Evolutionary conservation across 2,888 invertebrate genomes (phyloP), one percentile per base, ranked within the genome.

Genomic region (Netelia melanura): DNA sequence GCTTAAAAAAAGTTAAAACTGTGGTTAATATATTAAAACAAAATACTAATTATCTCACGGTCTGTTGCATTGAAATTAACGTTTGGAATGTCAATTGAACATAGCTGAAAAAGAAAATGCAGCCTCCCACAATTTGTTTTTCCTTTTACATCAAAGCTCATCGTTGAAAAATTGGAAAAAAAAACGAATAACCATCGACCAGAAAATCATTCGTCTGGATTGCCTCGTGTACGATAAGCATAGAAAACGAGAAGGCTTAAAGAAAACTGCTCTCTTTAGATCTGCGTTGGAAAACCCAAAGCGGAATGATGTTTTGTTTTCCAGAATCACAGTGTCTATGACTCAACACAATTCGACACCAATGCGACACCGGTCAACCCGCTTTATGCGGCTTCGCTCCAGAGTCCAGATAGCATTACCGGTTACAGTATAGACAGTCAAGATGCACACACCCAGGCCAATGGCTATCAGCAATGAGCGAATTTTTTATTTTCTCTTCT

Each of bases 331-430:
- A 96, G 96, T 92, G 95, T 96, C 82, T 96, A 96, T 92, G 96
- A 96, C 93, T 96, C 96, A 91, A 96, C 96, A 79, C 95, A 96
- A 87, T 96, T 96, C 93, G 96, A 96, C 91, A 95, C 95, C 25
- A 95, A 95, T 86, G 93, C 95, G 5, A 96, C 96, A 1, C 96
- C 96, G 1, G 95, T 96, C 94, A 96, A 96, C 90, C 96, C 96
- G 0, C 94, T 95, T 52, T 96, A 96, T 93, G 96, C 96, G 89
- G 96, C 96, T 17, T 96, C 96, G 0, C 94, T 96, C 10, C 96
- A 96, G 92, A 96, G 96, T 91, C 96, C 96, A 43, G 96, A 96
- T 93, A 96, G 96, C 79, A 96, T 96, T 92, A 96, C 96, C 48
- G 95, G 95, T 83, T 95, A 95, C 91, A 95, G 95, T 91, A 94